Evolutionary conservation across 2,888 invertebrate species (phyloP), one percentile per base, ranked within the genome.

Genomic region (Villa cingulata): DNA sequence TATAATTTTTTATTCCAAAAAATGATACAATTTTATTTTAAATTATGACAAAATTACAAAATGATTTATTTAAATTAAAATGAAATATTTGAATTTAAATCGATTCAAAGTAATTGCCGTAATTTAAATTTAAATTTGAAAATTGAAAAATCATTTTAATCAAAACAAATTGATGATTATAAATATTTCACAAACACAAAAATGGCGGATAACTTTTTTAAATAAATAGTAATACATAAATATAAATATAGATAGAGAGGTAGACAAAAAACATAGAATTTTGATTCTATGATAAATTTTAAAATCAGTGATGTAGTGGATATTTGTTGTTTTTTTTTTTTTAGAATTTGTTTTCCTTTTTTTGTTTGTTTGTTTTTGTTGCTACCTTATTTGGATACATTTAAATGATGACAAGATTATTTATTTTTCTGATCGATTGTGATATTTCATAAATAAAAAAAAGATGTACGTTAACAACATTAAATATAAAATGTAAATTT

Each of bases 141-240:
- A n/a, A n/a, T n/a, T n/a, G n/a, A n/a, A n/a, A n/a, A n/a, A n/a
- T n/a, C n/a, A n/a, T n/a, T 32, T 32, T 12, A 12, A 32, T 32
- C 9, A 12, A 32, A 32, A 32, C 7, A 32, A 32, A 32, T 32
- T 32, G 29, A 4, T 4, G 18, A 41, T 37, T 23, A 44, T 17
- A 44, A 48, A 49, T 49, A 51, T 49, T 51, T 49, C 49, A 49
- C 51, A 51, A 51, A 45, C 47, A 51, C 49, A 51, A 51, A 51
- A 49, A 51, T 51, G 51, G 51, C 51, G 51, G 44, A 48, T 48
- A 41, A 36, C 4, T n/a, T 36, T 34, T 15, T 34, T 16, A 4
- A 16, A 34, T 34, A 34, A 10, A 34, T 10, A 14, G 4, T 15
- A 34, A 34, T 34, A n/a, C 34, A n/a, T n/a, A n/a, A n/a, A 4